Percentiles rank a stretch among this genome's conserved stretches.
These are phyloP conservation scores for Nymphalis urticae DNA, from an alignment of 2,888 invertebrate genomes.

Conservation along the genomic window DNA sequence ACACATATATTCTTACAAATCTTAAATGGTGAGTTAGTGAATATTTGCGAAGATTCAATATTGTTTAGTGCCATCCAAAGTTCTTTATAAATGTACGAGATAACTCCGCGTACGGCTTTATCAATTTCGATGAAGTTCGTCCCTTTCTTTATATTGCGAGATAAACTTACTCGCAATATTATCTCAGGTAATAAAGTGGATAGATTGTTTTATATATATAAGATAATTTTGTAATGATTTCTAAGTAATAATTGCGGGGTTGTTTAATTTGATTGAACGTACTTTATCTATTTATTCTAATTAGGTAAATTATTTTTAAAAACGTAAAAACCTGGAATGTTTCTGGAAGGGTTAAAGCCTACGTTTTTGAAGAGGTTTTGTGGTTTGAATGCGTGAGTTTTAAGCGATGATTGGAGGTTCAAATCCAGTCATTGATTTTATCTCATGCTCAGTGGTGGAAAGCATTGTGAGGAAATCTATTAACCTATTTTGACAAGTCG, in stretches of 20 bases:
- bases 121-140: slow-evolving; percentile 34
- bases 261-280: too few relatives aligned
- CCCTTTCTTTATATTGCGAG: slow-evolving; percentile 27
- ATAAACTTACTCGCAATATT: slow-evolving; percentile 26
- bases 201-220: slow-evolving; percentile 23
- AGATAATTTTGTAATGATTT: slow-evolving; percentile 6
- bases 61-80: slow-evolving; percentile 20
- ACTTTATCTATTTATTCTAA: too few relatives aligned
- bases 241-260: background rate
- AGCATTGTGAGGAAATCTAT: too few relatives aligned
- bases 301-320: too few relatives aligned
- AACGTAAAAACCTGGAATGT: too few relatives aligned
- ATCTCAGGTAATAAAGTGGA: slow-evolving; percentile 33
- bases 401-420: too few relatives aligned
- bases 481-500: too few relatives aligned
- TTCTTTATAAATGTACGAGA: slow-evolving; percentile 28
- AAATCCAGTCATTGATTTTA: too few relatives aligned
- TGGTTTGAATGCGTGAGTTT: too few relatives aligned
- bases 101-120: slow-evolving; percentile 27
- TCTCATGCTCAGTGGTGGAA: too few relatives aligned
- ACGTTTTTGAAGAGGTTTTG: too few relatives aligned
- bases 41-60: background rate
- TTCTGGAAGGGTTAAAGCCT: too few relatives aligned
- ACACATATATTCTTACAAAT: background rate
- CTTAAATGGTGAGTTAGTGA: background rate